A percentile compares a stretch with the other conserved stretches of the same genome.
These are phyloP conservation scores for Caracal caracal DNA, from an alignment of 2,113 vertebrate species.

Conservation along the genomic window DNA sequence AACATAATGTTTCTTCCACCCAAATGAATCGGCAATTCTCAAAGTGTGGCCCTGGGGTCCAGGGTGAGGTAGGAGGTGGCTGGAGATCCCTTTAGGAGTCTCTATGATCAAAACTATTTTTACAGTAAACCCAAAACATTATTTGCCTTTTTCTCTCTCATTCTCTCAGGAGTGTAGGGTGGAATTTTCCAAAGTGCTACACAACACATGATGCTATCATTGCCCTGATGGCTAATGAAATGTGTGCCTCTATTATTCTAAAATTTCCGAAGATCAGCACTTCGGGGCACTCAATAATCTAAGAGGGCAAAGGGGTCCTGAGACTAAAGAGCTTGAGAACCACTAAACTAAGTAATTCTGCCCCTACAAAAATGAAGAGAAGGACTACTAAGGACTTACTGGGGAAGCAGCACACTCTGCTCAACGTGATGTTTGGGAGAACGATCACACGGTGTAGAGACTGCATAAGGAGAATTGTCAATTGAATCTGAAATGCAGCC, in stretches of 20 bases:
- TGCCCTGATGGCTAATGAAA: not conserved
- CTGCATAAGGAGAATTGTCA: constrained; percentile 23
- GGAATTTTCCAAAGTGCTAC: not conserved
- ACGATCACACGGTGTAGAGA: not conserved
- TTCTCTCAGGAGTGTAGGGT: not conserved
- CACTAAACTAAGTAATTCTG: not conserved
- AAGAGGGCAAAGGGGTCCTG: not conserved
- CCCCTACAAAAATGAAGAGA: constrained; percentile 2
- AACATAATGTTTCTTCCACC: not conserved
- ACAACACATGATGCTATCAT: not conserved
- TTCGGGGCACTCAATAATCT: constrained; percentile 12
- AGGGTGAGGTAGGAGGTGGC: not conserved
- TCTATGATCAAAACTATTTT: constrained; percentile 28
- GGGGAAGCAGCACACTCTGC: not conserved
- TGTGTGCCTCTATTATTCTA: not conserved
- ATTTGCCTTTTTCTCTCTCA: not conserved
- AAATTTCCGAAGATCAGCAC: constrained; percentile 49
- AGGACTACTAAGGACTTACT: not conserved
- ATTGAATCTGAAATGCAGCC: constrained; percentile 60
- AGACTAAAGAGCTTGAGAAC: not conserved
- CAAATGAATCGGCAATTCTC: not conserved
- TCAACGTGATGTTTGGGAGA: not conserved
- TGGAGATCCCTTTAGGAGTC: not conserved
- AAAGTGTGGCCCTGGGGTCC: not conserved
- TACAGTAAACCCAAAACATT: not conserved